phyloP scores from a whole-genome alignment of 2,113 vertebrate genomes.

The Zapornia atra region DNA sequence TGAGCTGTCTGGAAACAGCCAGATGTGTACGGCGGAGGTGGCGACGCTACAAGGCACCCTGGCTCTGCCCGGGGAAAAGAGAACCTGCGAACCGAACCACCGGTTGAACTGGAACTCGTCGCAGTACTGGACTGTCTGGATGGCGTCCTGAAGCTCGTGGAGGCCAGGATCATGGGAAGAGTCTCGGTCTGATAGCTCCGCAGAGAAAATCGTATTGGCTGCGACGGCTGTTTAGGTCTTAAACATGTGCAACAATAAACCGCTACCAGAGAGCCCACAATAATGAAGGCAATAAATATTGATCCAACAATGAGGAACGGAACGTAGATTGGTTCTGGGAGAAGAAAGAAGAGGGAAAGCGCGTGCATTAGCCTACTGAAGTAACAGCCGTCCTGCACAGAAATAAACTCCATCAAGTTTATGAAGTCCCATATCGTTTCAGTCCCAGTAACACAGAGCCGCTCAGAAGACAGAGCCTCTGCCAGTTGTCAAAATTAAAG shows the following conservation, averaged over 20 bases:
- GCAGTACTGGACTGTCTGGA: slow-evolving; percentile 94
- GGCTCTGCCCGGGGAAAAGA: slow-evolving; percentile 84
- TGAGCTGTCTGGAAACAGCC: slow-evolving; percentile 72
- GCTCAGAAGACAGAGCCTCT: not conserved
- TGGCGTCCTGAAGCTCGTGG: slow-evolving; percentile 83
- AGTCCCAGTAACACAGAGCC: not conserved
- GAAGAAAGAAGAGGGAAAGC: not conserved
- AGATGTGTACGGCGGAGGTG: slow-evolving; percentile 87
- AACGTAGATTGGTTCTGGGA: slow-evolving; percentile 90
- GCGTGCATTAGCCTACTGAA: not conserved
- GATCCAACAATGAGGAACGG: slow-evolving; percentile 97
- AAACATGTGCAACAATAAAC: slow-evolving; percentile 97
- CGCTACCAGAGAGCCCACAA: slow-evolving; percentile 91
- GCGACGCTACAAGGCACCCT: slow-evolving; percentile 77
- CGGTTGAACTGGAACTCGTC: slow-evolving; percentile 89
- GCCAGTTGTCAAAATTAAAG: not conserved
- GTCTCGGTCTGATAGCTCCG: slow-evolving; percentile 94
- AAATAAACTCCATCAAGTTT: not conserved
- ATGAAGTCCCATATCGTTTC: not conserved
- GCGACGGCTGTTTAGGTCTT: slow-evolving; percentile 91
- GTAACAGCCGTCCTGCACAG: not conserved
- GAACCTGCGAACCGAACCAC: slow-evolving; percentile 86
- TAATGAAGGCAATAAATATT: slow-evolving; percentile 95
- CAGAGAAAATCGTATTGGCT: slow-evolving; percentile 91
- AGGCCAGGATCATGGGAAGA: slow-evolving; percentile 94